Evolutionary conservation across 2,797 vertebrate species (phyloP).

Genomic region (Sphenopsis melanotis): DNA sequence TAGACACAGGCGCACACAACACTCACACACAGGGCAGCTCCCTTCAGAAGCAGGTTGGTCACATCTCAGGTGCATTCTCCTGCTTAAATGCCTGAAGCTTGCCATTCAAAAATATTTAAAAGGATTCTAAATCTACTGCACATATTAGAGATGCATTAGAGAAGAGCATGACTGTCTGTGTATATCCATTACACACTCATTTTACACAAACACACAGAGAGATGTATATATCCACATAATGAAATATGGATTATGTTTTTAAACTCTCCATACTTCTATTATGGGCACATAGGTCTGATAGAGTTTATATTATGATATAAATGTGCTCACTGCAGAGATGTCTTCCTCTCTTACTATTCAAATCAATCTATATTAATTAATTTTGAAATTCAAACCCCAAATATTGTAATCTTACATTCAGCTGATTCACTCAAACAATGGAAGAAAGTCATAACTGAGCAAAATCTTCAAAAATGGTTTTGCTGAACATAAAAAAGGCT

Average conservation of each 20-base stretch:
- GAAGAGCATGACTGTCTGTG: neutral
- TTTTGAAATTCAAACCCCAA: neutral
- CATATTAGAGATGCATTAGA: neutral
- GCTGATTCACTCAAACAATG: neutral
- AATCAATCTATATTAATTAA: neutral
- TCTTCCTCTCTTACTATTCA: neutral
- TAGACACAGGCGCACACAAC: neutral
- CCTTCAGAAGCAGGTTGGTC: slow-evolving; percentile 62
- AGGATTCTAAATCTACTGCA: neutral
- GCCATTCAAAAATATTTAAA: slow-evolving; percentile 22
- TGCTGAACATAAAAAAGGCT: neutral
- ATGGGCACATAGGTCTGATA: neutral
- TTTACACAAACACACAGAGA: neutral
- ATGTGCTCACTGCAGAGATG: neutral
- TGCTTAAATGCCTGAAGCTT: slow-evolving; percentile 46
- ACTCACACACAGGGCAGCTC: slow-evolving; percentile 35
- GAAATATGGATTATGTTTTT: neutral
- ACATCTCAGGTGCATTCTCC: slow-evolving; percentile 69
- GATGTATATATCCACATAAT: neutral
- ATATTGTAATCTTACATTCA: neutral
- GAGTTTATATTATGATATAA: neutral
- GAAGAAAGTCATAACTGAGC: neutral
- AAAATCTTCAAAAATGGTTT: neutral
- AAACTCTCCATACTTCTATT: neutral
- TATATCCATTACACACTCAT: neutral